Evolutionary conservation across 2,888 invertebrate genomes (phyloP).

Genomic region (Clanis bilineata): DNA sequence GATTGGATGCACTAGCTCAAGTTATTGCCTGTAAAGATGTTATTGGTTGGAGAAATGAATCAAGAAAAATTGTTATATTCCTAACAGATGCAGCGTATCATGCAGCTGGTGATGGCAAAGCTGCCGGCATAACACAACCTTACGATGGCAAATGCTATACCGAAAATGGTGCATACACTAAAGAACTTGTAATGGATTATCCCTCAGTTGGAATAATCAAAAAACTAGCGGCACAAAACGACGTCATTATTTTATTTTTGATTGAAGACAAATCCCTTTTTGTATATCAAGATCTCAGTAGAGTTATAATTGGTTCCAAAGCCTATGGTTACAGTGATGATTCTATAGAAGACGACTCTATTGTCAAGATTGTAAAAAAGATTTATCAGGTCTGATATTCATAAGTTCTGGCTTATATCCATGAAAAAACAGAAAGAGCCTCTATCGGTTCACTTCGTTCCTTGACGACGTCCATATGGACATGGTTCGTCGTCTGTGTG

Average conservation of each 20-base stretch:
- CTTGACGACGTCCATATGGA: too few relatives aligned
- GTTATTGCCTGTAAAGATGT: constrained; percentile 82
- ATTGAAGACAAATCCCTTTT: constrained; percentile 22
- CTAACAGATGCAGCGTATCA: constrained; percentile 91
- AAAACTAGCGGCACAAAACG: constrained; percentile 52
- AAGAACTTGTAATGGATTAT: constrained; percentile 86
- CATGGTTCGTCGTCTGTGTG: too few relatives aligned
- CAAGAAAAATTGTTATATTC: constrained; percentile 89
- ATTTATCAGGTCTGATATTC: constrained; percentile 52
- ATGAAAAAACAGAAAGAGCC: background rate
- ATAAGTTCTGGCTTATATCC: background rate
- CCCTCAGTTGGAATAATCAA: constrained; percentile 88
- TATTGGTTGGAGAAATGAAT: constrained; percentile 90
- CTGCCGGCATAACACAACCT: constrained; percentile 85
- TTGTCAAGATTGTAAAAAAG: constrained; percentile 37
- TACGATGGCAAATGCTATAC: constrained; percentile 88
- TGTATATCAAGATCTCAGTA: constrained; percentile 39
- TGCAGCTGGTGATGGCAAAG: constrained; percentile 89
- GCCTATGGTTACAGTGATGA: constrained; percentile 21
- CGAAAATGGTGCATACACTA: constrained; percentile 75
- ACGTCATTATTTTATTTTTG: constrained; percentile 51
- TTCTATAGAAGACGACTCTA: constrained; percentile 17
- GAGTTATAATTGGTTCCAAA: constrained; percentile 45
- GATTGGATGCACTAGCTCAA: constrained; percentile 94
- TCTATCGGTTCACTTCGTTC: too few relatives aligned